Percentiles rank a stretch among this genome's conserved stretches.
Evolutionary conservation across 2,797 vertebrate genomes (phyloP).

Genomic region (Pagetopsis macropterus): DNA sequence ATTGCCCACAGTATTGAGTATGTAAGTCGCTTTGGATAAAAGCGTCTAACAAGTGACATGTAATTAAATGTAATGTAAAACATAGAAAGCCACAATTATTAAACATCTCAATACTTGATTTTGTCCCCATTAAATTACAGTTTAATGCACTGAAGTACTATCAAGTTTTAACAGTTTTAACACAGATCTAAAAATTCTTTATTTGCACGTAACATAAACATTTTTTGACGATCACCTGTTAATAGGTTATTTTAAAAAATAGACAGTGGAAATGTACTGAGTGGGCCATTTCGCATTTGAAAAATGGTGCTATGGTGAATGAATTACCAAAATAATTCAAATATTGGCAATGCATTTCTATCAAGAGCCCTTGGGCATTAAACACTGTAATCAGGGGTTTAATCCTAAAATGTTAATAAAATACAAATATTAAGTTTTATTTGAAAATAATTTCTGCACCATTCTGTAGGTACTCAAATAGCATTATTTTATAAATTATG

Average conservation of each 20-base stretch:
- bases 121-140: not conserved
- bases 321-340: too few relatives aligned
- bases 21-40: too few relatives aligned
- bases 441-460: not conserved
- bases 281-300: too few relatives aligned
- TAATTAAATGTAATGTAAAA: not conserved
- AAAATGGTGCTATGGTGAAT: too few relatives aligned
- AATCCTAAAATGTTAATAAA: too few relatives aligned
- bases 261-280: too few relatives aligned
- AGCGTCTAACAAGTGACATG: too few relatives aligned
- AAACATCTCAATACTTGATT: not conserved
- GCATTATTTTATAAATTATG: not conserved
- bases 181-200: not conserved
- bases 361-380: not conserved
- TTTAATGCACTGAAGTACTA: not conserved
- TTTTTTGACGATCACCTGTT: not conserved
- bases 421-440: not conserved
- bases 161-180: not conserved
- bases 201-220: not conserved
- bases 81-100: constrained; percentile 1
- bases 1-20: too few relatives aligned
- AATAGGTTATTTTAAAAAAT: not conserved
- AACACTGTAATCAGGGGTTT: not conserved
- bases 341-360: not conserved
- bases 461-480: too few relatives aligned